phyloP scores from a whole-genome alignment of 1,140 invertebrate genomes.

The Papilio xuthus region DNA sequence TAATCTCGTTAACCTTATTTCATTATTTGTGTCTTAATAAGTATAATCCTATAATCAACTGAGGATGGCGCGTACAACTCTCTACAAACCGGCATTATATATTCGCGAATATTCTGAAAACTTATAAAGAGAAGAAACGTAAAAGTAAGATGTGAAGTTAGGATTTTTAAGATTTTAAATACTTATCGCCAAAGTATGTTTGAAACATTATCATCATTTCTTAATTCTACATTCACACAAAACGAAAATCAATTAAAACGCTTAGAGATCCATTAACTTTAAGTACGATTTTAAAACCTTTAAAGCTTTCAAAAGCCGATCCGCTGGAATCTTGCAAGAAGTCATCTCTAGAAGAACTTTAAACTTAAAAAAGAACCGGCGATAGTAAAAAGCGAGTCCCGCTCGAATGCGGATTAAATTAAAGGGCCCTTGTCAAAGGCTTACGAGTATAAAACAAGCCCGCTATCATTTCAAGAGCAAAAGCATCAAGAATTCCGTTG shows the following conservation, averaged over 20 bases:
- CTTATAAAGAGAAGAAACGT: no score
- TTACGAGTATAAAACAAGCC: slow-evolving; percentile 26
- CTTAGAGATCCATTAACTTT: slow-evolving; percentile 22
- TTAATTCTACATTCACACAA: background rate
- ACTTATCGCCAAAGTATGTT: background rate
- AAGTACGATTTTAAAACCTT: slow-evolving; percentile 28
- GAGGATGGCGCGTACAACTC: no score
- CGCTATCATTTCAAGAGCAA: slow-evolving; percentile 21
- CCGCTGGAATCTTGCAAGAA: slow-evolving; percentile 18
- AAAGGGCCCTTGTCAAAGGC: slow-evolving; percentile 37
- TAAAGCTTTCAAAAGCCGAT: slow-evolving; percentile 31
- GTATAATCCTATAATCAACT: no score
- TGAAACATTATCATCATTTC: background rate
- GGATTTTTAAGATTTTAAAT: background rate
- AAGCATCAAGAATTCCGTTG: slow-evolving; percentile 37
- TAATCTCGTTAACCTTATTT: background rate
- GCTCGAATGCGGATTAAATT: slow-evolving; percentile 38
- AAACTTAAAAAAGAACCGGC: slow-evolving; percentile 15
- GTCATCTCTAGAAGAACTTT: slow-evolving; percentile 16
- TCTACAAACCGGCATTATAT: no score
- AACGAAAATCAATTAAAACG: slow-evolving; percentile 16
- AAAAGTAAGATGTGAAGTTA: no score
- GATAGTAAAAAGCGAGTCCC: slow-evolving; percentile 30
- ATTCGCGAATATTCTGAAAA: no score
- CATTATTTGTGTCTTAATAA: no score